Evolutionary conservation across 2,113 vertebrate species (phyloP).

Genomic region (Otocyon megalotis): DNA sequence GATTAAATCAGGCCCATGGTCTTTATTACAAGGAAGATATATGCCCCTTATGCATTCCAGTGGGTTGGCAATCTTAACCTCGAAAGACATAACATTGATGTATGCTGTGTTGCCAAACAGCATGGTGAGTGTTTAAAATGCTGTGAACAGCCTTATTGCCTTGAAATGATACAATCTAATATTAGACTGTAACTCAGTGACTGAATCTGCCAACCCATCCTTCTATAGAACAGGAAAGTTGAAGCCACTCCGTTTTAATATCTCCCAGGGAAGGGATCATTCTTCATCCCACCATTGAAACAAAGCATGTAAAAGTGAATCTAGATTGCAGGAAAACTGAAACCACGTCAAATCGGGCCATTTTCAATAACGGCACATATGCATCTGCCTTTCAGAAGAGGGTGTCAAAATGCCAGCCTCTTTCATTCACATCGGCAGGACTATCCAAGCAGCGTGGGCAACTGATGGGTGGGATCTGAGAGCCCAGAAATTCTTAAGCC

Average conservation of each 20-base stretch:
- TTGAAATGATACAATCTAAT: conserved; percentile 81
- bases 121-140: conserved; percentile 77
- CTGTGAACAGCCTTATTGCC: conserved; percentile 70
- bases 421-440: background rate
- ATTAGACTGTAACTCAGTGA: conserved; percentile 80
- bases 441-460: background rate
- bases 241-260: conserved; percentile 68
- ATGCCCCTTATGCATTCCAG: conserved; percentile 56
- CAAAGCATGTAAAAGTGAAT: conserved; percentile 7
- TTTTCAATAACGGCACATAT: background rate
- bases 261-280: conserved; percentile 23
- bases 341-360: background rate
- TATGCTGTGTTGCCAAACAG: conserved; percentile 75
- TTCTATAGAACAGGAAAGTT: conserved; percentile 75
- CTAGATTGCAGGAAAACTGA: background rate
- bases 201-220: conserved; percentile 57
- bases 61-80: conserved; percentile 77
- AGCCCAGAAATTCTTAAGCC: background rate
- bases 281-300: conserved; percentile 60
- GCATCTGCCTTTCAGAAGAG: background rate
- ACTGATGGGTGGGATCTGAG: fast-evolving
- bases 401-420: background rate
- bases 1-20: conserved; percentile 65
- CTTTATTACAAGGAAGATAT: conserved; percentile 75
- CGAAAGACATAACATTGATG: conserved; percentile 78